These are phyloP conservation scores for Cephalopachus bancanus DNA, from an alignment of 2,797 vertebrate species.

Conservation along the genomic window DNA sequence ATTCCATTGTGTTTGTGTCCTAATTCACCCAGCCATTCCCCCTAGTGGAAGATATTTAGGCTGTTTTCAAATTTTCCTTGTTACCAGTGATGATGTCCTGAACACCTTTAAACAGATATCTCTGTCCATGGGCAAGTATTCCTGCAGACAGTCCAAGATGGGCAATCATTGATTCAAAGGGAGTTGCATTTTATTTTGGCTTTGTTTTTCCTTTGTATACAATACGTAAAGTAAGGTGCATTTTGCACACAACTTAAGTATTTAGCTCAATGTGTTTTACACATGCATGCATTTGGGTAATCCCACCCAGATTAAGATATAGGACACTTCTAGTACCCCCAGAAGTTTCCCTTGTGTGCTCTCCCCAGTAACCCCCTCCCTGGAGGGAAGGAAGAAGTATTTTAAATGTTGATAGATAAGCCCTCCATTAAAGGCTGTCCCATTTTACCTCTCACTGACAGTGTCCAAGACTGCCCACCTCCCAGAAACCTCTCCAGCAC, in stretches of 20 bases:
- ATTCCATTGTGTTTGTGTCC: neutral
- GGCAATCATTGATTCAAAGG: neutral
- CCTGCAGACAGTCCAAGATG: neutral
- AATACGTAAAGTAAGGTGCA: accelerated
- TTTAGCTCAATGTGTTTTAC: neutral
- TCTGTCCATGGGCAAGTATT: neutral
- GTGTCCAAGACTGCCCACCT: accelerated
- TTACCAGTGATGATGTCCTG: no score
- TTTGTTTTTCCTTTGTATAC: neutral
- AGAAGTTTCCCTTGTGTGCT: neutral
- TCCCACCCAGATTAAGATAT: neutral
- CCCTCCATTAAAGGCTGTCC: no score
- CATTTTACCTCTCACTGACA: neutral
- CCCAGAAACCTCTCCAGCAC: neutral
- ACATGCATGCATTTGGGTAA: neutral
- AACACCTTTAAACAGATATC: no score
- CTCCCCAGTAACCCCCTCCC: neutral
- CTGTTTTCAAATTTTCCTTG: neutral
- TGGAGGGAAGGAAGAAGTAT: neutral
- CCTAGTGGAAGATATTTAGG: neutral
- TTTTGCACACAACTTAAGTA: neutral
- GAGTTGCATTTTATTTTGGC: neutral
- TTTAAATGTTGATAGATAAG: neutral
- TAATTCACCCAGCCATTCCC: neutral
- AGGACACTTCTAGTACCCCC: neutral